Conservation (phyloP, 2,797 vertebrate species). For the Gambelia wislizenii region DNA sequence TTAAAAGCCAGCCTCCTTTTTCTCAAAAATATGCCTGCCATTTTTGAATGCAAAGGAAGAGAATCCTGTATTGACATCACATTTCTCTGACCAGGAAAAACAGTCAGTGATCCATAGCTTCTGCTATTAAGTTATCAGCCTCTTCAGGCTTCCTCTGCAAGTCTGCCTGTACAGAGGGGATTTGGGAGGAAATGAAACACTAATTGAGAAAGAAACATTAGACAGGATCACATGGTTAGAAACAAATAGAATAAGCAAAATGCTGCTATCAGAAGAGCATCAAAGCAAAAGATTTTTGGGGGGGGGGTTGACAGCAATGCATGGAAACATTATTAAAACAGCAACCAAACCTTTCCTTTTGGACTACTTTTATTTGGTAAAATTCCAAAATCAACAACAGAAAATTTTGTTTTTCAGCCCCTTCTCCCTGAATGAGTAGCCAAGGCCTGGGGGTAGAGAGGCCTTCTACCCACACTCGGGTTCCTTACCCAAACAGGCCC, state of each 20-base stretch:
- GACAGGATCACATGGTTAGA: background rate
- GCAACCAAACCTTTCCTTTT: slow-evolving; percentile 53
- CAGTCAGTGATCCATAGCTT: background rate
- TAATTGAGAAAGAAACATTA: background rate
- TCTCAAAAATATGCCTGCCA: background rate
- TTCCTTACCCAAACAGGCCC: background rate
- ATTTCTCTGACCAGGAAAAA: background rate
- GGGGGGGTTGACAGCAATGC: background rate
- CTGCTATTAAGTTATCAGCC: background rate
- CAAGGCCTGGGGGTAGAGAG: slow-evolving; percentile 24
- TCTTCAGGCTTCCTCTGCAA: background rate
- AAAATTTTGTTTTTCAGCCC: slow-evolving; percentile 49
- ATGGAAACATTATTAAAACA: slow-evolving; percentile 4
- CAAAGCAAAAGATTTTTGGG: background rate
- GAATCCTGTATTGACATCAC: background rate
- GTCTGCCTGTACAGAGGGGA: too few relatives aligned
- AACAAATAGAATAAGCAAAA: background rate
- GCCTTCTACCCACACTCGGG: rapidly evolving
- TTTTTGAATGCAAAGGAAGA: background rate
- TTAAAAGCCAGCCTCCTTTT: background rate
- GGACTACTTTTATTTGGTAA: slow-evolving; percentile 84
- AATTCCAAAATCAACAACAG: slow-evolving; percentile 74
- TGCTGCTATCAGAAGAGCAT: background rate
- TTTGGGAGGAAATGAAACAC: background rate
- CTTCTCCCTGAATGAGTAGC: slow-evolving; percentile 60